Evolutionary conservation across 2,888 invertebrate species (phyloP).

Genomic region (Troides oblongomaculatus): DNA sequence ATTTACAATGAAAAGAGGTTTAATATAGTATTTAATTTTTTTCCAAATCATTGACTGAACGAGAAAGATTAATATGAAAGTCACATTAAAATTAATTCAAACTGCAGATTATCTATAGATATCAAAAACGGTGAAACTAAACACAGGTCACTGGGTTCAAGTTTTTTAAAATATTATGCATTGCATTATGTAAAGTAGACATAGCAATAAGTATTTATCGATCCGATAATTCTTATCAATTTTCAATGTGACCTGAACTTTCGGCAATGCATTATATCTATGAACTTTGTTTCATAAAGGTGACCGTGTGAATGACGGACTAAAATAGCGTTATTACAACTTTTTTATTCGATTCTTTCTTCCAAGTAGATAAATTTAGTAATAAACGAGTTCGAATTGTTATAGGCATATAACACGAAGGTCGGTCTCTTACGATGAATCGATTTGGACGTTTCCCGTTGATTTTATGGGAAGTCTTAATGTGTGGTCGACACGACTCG

Average conservation of each 20-base stretch:
- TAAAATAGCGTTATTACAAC: constrained; percentile 35
- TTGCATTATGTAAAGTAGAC: constrained; percentile 48
- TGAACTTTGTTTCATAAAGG: constrained; percentile 29
- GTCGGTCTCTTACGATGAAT: constrained; percentile 43
- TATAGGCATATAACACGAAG: constrained; percentile 65
- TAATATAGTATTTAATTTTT: too few species aligned
- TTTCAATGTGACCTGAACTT: constrained; percentile 38
- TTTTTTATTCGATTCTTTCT: constrained; percentile 49
- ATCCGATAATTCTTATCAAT: constrained; percentile 48
- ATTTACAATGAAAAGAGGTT: too few species aligned
- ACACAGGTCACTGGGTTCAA: constrained; percentile 48
- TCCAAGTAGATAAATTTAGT: constrained; percentile 55
- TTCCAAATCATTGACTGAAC: too few species aligned
- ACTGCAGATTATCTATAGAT: background rate
- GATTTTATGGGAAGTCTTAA: constrained; percentile 62
- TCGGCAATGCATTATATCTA: constrained; percentile 29
- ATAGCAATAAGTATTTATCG: constrained; percentile 48
- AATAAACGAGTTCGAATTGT: constrained; percentile 57
- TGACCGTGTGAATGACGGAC: constrained; percentile 35
- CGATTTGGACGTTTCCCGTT: constrained; percentile 56
- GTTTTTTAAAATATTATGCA: constrained; percentile 55
- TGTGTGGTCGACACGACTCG: constrained; percentile 69
- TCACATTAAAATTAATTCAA: background rate
- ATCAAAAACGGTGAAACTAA: constrained; percentile 33
- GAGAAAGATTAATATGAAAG: background rate